Evolutionary conservation across 2,797 vertebrate species (phyloP).

Genomic region (Macrochelys suwanniensis): DNA sequence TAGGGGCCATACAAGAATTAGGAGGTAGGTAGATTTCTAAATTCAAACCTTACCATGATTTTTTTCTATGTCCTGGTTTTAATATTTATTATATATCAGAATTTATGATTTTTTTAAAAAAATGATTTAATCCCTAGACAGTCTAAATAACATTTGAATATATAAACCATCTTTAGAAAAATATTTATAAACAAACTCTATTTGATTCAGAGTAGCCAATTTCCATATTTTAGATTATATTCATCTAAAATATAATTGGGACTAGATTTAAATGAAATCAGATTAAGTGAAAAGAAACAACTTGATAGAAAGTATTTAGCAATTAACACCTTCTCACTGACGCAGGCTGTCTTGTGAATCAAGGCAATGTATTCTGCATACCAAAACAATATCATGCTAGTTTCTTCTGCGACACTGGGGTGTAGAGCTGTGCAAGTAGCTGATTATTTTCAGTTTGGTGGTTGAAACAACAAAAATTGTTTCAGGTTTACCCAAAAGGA

Average conservation of each 20-base stretch:
- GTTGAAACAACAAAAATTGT: too few relatives aligned
- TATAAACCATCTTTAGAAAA: background rate
- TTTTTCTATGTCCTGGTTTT: slow-evolving; percentile 5
- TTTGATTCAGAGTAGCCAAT: slow-evolving; percentile 23
- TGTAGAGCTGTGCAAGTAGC: too few relatives aligned
- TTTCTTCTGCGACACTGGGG: background rate
- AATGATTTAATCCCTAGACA: background rate
- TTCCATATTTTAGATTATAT: background rate
- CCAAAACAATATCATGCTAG: slow-evolving; percentile 1
- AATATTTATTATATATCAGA: background rate
- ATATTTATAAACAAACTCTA: background rate
- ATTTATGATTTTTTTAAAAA: background rate
- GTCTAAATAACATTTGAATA: background rate
- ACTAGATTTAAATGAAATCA: slow-evolving; percentile 44
- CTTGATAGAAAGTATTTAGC: background rate
- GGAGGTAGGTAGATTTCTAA: background rate
- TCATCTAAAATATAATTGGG: background rate
- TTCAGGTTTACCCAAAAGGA: too few relatives aligned
- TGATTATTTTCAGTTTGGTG: too few relatives aligned
- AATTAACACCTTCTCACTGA: slow-evolving; percentile 7
- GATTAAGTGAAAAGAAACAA: slow-evolving; percentile 31
- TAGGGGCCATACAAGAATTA: background rate
- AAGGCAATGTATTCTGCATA: background rate
- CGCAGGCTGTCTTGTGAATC: background rate
- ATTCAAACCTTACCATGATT: background rate